phyloP scores from a whole-genome alignment of 2,113 vertebrate species.

The Oncorhynchus kisutch region DNA sequence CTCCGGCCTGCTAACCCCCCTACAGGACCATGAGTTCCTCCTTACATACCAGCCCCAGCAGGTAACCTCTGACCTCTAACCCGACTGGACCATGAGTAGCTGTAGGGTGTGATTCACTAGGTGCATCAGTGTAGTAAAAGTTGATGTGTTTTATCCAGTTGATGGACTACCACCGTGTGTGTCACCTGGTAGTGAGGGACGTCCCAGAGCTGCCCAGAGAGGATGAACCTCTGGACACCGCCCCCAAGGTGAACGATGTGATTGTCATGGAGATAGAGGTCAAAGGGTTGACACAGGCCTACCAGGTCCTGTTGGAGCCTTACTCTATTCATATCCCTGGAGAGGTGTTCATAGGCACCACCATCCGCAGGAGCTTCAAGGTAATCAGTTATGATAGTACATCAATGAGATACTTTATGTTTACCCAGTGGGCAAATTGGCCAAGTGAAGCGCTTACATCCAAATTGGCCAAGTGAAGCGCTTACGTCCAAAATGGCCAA shows the following conservation, averaged over 20 bases:
- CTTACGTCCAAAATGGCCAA: no score
- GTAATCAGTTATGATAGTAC: constrained; percentile 52
- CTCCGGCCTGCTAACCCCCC: constrained; percentile 74
- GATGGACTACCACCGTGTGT: constrained; percentile 82
- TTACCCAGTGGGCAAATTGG: no score
- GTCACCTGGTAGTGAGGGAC: constrained; percentile 81
- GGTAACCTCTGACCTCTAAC: constrained; percentile 60
- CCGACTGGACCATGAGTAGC: no score
- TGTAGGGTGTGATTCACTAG: no score
- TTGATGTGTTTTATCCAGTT: constrained; percentile 66
- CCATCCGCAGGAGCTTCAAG: constrained; percentile 81
- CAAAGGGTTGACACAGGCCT: constrained; percentile 82
- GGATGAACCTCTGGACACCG: constrained; percentile 38
- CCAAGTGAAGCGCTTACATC: no score
- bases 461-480: no score
- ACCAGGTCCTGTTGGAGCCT: constrained; percentile 83
- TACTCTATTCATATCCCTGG: constrained; percentile 84
- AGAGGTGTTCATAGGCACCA: constrained; percentile 76
- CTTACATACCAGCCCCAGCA: constrained; percentile 82
- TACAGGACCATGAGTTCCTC: constrained; percentile 77
- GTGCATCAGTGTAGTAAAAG: no score
- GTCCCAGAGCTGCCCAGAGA: constrained; percentile 68
- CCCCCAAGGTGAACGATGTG: constrained; percentile 60
- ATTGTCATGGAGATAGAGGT: constrained; percentile 85
- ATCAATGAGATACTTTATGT: no score